Evolutionary conservation across 2,797 vertebrate species (phyloP), one percentile per base, ranked within the genome.

Genomic region (Myripristis murdjan): DNA sequence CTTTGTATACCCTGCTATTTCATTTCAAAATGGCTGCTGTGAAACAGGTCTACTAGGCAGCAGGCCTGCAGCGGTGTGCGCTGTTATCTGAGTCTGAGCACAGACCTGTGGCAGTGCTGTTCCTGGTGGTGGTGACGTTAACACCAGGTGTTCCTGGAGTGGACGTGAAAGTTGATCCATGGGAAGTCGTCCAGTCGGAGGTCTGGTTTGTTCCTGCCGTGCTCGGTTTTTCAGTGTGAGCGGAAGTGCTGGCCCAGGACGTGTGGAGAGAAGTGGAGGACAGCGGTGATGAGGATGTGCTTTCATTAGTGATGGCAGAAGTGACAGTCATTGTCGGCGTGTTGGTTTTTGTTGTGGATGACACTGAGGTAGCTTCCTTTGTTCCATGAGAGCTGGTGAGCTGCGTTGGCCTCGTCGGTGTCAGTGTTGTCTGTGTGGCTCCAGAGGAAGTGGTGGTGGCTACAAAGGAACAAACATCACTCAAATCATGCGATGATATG

Each of bases 21-120:
- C n/a, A n/a, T n/a, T n/a, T n/a, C n/a, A n/a, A n/a, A n/a, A n/a
- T n/a, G n/a, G n/a, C n/a, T n/a, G n/a, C n/a, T n/a, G n/a, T n/a
- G n/a, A n/a, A n/a, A n/a, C n/a, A n/a, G n/a, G n/a, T n/a, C n/a
- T n/a, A n/a, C 7, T 6, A 31, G 15, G 16, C 16, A 5, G n/a
- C 43, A 46, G 16, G 9, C 43, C 43, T 46, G 43, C 16, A n/a
- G 43, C 16, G 15, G 43, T 18, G 15, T 16, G 15, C 12, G 4
- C 16, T 12, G 12, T 43, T 16, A 12, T 15, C 14, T 15, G 41
- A 15, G 41, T 15, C 16, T 5, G 41, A 15, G 16, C 5, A 15
- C 2, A 15, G 5, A 15, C 12, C 90, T 88, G 68, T 6, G 46
- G 6, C 23, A 12, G 73, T 83, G n/a, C 49, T 16, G 55, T 87